A percentile compares a stretch with the other conserved stretches of the same genome.
These are phyloP conservation scores for Calosoma granatense DNA, from an alignment of 1,140 invertebrate genomes.

Conservation along the genomic window DNA sequence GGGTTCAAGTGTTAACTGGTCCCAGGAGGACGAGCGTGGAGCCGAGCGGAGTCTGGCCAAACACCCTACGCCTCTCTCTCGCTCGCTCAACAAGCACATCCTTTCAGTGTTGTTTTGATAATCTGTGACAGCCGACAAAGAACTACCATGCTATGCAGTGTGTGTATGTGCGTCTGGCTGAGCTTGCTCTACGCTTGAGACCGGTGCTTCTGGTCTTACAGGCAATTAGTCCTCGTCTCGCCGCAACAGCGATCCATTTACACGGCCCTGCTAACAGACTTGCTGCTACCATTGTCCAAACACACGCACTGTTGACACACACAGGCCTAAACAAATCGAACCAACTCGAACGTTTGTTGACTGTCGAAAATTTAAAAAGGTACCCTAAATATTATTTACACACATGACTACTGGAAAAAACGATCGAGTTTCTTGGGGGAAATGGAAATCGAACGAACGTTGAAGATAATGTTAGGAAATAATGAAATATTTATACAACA, in stretches of 20 bases:
- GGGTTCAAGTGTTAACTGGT: too few relatives aligned
- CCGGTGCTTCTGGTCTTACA: background rate
- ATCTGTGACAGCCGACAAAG: background rate
- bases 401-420: too few relatives aligned
- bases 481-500: too few relatives aligned
- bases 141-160: too few relatives aligned
- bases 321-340: background rate
- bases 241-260: background rate
- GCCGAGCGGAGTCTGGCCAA: background rate
- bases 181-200: background rate
- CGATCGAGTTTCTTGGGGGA: too few relatives aligned
- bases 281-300: background rate
- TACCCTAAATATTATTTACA: too few relatives aligned
- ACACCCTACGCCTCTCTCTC: too few relatives aligned
- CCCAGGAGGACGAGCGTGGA: background rate
- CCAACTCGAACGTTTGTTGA: background rate
- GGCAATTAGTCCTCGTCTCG: background rate
- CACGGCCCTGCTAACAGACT: background rate
- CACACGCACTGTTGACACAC: background rate
- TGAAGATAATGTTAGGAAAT: too few relatives aligned
- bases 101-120: background rate
- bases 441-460: too few relatives aligned
- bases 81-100: background rate
- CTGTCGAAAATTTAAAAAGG: too few relatives aligned
- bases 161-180: too few relatives aligned